Evolutionary conservation across 2,797 vertebrate genomes (phyloP).

Genomic region (Lutra lutra): DNA sequence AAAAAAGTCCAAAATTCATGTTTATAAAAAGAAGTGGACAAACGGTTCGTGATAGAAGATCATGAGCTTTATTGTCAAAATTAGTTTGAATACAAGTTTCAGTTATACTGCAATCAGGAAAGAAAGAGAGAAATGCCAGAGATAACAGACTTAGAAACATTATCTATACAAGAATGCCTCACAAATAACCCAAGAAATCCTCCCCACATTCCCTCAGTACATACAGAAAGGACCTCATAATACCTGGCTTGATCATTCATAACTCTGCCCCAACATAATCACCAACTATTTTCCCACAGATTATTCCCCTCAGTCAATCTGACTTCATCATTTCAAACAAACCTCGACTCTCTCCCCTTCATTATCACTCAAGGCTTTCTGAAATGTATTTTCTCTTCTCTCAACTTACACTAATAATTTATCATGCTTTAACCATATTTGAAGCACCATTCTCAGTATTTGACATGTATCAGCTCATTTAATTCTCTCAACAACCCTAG

Average conservation of each 20-base stretch:
- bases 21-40: constrained; percentile 47
- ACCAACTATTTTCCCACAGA: neutral
- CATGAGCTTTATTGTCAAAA: constrained; percentile 14
- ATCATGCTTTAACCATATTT: neutral
- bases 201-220: neutral
- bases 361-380: neutral
- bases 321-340: constrained; percentile 21
- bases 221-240: neutral
- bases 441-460: neutral
- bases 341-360: neutral
- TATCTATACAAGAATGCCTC: neutral
- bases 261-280: neutral
- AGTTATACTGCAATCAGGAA: constrained; percentile 36
- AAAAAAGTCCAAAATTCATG: constrained; percentile 2
- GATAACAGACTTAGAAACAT: neutral
- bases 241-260: neutral
- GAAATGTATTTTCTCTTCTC: constrained; percentile 22
- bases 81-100: neutral
- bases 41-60: neutral
- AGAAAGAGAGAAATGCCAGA: constrained; percentile 39
- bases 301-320: neutral
- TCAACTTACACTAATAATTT: neutral
- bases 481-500: neutral
- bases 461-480: neutral
- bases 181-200: neutral